These are phyloP conservation scores for Gari tellinella DNA, from an alignment of 2,888 invertebrate species.

Conservation along the genomic window DNA sequence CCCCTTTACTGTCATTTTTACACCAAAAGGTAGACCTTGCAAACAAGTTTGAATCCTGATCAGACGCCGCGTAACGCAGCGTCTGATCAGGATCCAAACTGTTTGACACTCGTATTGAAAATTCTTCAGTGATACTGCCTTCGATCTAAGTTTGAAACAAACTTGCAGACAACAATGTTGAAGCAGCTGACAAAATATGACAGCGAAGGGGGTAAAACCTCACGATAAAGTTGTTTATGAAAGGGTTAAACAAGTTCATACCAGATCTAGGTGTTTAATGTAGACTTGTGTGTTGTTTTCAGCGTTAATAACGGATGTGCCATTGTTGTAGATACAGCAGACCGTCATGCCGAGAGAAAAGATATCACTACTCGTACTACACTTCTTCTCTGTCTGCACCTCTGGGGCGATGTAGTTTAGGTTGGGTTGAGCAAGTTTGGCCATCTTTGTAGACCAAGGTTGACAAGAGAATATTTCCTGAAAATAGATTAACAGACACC, in stretches of 20 bases:
- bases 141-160: too few species aligned
- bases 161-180: too few species aligned
- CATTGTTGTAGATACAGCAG: constrained; percentile 96
- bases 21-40: too few species aligned
- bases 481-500: too few species aligned
- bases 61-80: too few species aligned
- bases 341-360: constrained; percentile 98
- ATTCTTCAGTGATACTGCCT: too few species aligned
- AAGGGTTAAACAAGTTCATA: constrained; percentile 85
- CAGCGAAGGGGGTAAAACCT: too few species aligned
- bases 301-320: constrained; percentile 94
- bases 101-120: too few species aligned
- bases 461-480: constrained; percentile 92
- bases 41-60: too few species aligned
- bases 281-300: constrained; percentile 95
- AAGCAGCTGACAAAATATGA: too few species aligned
- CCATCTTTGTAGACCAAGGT: constrained; percentile 95
- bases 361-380: constrained; percentile 96
- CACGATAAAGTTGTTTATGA: constrained; percentile 1
- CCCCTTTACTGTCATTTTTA: too few species aligned
- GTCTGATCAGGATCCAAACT: too few species aligned
- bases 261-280: constrained; percentile 95
- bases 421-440: constrained; percentile 97
- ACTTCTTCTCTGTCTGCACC: constrained; percentile 89
- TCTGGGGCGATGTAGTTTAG: constrained; percentile 98